Conservation (phyloP, 2,888 invertebrate genomes). For the Drosophila peninsularis region DNA sequence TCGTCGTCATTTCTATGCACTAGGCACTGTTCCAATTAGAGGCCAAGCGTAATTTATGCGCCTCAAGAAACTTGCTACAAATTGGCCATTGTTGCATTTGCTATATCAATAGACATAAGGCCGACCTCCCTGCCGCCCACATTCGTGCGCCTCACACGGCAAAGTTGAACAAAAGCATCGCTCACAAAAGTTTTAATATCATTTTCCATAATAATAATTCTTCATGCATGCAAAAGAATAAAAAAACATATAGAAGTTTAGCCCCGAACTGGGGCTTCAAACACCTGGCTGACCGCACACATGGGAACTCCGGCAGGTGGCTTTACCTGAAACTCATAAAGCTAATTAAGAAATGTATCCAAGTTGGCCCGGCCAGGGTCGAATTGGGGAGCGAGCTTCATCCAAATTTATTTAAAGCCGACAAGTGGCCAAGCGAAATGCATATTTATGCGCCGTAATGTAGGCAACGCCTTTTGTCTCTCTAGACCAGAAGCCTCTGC, state of each 20-base stretch:
- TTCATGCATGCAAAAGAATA: conserved; percentile 11
- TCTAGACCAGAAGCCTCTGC: conserved; percentile 5
- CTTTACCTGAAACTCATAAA: conserved; percentile 70
- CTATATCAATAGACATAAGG: conserved; percentile 33
- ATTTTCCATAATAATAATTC: conserved; percentile 69
- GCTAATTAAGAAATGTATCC: conserved; percentile 79
- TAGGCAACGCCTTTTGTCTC: conserved; percentile 23
- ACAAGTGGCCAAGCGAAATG: conserved; percentile 44
- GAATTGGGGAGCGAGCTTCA: conserved; percentile 13
- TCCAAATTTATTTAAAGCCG: conserved; percentile 63
- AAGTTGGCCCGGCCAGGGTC: conserved; percentile 50
- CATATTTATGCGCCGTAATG: conserved; percentile 60
- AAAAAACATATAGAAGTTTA: conserved; percentile 30
- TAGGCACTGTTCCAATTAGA: conserved; percentile 71
- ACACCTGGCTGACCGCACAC: conserved; percentile 75
- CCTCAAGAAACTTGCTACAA: conserved; percentile 67
- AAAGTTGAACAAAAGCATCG: conserved; percentile 68
- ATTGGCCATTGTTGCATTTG: conserved; percentile 76
- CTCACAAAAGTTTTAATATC: conserved; percentile 72
- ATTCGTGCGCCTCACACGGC: conserved; percentile 32
- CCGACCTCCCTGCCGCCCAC: conserved; percentile 2
- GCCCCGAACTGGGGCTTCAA: conserved; percentile 33
- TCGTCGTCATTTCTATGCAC: conserved; percentile 57
- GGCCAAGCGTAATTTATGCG: conserved; percentile 77
- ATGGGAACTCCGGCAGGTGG: conserved; percentile 74